phyloP scores from a whole-genome alignment of 2,797 vertebrate genomes.

The Merluccius polli region DNA sequence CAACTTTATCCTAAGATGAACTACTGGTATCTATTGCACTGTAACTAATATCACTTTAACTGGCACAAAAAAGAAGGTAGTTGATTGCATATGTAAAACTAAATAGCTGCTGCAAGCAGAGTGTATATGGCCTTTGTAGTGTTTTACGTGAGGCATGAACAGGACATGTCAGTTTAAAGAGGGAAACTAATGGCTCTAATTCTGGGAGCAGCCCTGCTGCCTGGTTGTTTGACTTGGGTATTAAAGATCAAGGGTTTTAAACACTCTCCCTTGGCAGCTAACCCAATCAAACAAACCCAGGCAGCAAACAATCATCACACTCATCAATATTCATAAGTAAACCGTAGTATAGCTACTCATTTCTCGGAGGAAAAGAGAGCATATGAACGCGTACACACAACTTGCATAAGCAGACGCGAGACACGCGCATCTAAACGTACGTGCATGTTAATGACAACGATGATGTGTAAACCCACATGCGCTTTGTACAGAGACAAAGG shows the following conservation, averaged over 20 bases:
- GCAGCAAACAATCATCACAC: conserved; percentile 3
- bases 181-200: background rate
- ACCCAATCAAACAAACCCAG: background rate
- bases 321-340: conserved; percentile 4
- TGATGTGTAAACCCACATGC: background rate
- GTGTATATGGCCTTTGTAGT: background rate
- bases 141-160: background rate
- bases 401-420: background rate
- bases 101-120: background rate
- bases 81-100: background rate
- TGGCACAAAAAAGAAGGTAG: background rate
- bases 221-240: background rate
- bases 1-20: background rate
- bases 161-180: background rate
- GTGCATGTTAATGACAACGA: background rate
- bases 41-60: background rate
- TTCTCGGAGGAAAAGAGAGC: background rate
- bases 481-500: background rate
- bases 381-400: background rate
- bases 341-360: background rate
- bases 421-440: background rate
- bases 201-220: background rate
- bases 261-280: background rate
- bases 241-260: conserved; percentile 4
- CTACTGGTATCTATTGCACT: background rate